Percentiles rank a stretch among this genome's conserved stretches.
Conservation (phyloP, 2,797 vertebrate species). For the Oreochromis grahami region DNA sequence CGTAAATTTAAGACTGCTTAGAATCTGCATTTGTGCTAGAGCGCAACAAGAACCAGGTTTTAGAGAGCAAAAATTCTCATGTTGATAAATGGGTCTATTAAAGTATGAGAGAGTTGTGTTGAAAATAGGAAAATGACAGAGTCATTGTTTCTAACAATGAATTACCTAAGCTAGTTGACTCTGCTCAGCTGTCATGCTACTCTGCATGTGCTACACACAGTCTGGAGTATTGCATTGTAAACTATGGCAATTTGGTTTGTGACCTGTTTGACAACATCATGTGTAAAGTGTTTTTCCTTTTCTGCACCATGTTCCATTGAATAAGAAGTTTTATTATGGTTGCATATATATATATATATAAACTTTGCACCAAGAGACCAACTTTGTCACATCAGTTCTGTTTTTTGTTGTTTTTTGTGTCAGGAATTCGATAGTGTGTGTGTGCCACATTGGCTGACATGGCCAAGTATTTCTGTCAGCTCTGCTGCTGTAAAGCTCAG, state of each 20-base stretch:
- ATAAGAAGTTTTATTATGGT: background rate
- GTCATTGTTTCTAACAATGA: background rate
- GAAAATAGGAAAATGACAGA: no score
- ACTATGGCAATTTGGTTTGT: background rate
- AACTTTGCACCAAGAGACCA: background rate
- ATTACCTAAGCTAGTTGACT: background rate
- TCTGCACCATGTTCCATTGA: background rate
- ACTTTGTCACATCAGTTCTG: background rate
- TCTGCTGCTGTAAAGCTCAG: slow-evolving; percentile 31
- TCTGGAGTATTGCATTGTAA: background rate
- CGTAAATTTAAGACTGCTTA: background rate
- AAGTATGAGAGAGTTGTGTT: no score
- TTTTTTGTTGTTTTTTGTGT: background rate
- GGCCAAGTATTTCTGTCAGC: slow-evolving; percentile 44
- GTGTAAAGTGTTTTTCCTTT: background rate
- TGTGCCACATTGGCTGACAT: slow-evolving; percentile 18
- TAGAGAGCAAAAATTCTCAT: no score
- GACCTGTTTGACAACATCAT: background rate
- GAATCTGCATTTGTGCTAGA: no score
- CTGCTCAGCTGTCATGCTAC: background rate
- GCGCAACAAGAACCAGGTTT: no score
- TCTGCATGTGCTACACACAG: background rate
- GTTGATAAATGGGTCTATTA: no score
- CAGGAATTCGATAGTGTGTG: background rate
- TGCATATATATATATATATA: background rate